Evolutionary conservation across 2,113 vertebrate species (phyloP).

Genomic region (Hemiscyllium ocellatum): DNA sequence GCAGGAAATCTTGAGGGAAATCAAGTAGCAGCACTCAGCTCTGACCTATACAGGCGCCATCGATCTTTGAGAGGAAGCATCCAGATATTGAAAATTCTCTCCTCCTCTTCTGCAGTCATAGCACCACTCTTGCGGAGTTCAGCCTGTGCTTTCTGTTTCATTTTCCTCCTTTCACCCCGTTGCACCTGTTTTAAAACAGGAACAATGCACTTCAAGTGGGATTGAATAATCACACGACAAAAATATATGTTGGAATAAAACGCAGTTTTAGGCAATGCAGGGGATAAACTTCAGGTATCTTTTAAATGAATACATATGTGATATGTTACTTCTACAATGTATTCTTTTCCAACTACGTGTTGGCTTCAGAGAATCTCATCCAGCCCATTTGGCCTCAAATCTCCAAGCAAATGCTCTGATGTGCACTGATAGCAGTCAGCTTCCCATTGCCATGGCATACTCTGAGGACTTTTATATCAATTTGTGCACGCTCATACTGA

Average conservation of each 20-base stretch:
- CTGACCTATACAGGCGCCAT: conserved; percentile 86
- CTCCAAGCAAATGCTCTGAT: not conserved
- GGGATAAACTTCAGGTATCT: not conserved
- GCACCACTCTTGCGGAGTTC: conserved; percentile 61
- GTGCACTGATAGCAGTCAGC: not conserved
- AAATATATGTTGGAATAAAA: not conserved
- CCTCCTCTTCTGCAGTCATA: conserved; percentile 68
- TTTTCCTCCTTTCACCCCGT: conserved; percentile 63
- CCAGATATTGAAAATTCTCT: conserved; percentile 64
- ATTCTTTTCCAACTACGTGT: not conserved
- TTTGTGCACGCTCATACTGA: not conserved
- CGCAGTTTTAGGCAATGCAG: not conserved
- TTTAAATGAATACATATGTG: not conserved
- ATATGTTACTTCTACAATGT: not conserved
- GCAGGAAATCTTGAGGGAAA: not conserved
- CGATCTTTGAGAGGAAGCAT: conserved; percentile 60
- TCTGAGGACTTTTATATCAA: not conserved
- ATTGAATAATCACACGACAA: not conserved
- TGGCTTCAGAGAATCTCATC: not conserved
- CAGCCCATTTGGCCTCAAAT: not conserved
- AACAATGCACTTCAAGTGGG: not conserved
- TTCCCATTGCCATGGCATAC: not conserved
- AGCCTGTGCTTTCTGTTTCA: conserved; percentile 58
- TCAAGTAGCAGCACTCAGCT: not conserved
- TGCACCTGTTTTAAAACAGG: conserved; percentile 54